Evolutionary conservation across 2,888 invertebrate genomes (phyloP), one percentile per base, ranked within the genome.

Genomic region (Cosmia pyralina): DNA sequence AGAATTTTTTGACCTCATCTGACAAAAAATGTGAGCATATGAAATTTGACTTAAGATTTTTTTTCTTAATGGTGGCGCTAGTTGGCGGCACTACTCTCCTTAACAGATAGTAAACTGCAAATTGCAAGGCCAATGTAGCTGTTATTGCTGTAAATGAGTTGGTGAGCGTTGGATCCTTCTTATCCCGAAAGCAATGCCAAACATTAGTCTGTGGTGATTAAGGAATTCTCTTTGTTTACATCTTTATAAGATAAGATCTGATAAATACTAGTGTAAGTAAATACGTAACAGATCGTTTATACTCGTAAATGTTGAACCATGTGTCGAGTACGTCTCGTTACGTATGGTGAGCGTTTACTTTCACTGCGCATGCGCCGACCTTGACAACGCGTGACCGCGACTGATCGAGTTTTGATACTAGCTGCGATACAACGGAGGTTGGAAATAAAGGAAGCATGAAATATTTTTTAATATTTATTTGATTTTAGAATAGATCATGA

Each of bases 351-450:
- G 78, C 82, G 72, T 78, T 86, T 83, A 91, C 91, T 91, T 91
- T 91, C 91, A 90, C 90, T 84, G 86, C 82, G 69, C 81, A 74
- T 75, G 81, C 76, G 81, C 78, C 83, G 91, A 92, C 92, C 92
- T 92, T 92, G 92, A 90, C 89, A 84, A 83, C 85, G 67, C 79
- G 83, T 89, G 90, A 90, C 90, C 89, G 88, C 84, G 74, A 80
- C 75, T 87, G 88, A 84, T 87, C 87, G 84, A 82, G 82, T 84
- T 83, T 75, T 78, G 77, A 78, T 82, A 53, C 52, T 44, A 69
- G 50, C 5, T 52, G 7, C 46, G 57, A 62, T 57, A 59, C 53
- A 59, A 84, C 63, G 58, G 46, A 41, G 52, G 46, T 63, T 66
- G 19, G 19, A 69, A 41, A 19, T 63, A n/a, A 63, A 70, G 38